A percentile compares a stretch with the other conserved stretches of the same genome.
These are phyloP conservation scores for Raja brachyura DNA, from an alignment of 2,113 vertebrate species.

Conservation along the genomic window DNA sequence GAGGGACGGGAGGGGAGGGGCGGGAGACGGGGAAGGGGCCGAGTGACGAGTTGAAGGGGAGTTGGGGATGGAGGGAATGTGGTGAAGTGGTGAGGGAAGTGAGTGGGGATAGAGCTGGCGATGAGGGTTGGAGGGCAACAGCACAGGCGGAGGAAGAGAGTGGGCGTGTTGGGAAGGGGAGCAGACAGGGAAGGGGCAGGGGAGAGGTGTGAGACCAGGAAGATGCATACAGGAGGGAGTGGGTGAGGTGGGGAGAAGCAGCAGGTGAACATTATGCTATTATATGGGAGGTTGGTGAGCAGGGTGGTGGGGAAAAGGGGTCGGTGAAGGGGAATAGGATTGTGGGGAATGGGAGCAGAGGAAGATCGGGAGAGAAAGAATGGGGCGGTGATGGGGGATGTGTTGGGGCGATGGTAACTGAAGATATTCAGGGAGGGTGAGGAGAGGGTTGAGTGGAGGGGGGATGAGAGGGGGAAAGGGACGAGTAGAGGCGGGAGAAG, in stretches of 20 bases:
- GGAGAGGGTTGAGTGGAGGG: not conserved
- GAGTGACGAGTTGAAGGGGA: not conserved
- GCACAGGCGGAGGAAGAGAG: not conserved
- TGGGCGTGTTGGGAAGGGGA: not conserved
- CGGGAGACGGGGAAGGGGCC: not conserved
- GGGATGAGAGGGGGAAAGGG: no score
- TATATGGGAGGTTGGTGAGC: no score
- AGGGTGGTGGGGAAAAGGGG: no score
- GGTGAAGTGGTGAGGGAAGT: not conserved
- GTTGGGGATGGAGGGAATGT: not conserved
- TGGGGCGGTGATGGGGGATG: not conserved
- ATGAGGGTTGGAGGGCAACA: not conserved
- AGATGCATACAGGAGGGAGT: no score
- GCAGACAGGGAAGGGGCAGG: not conserved
- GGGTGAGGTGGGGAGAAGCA: no score
- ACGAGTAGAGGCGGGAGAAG: not conserved
- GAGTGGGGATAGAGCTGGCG: no score
- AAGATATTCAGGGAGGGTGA: not conserved
- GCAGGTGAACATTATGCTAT: no score
- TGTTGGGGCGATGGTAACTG: not conserved
- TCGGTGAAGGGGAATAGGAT: not conserved
- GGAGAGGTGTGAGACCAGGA: not conserved
- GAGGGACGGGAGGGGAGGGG: not conserved
- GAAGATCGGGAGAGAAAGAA: not conserved
- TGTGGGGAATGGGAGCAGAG: not conserved